Evolutionary conservation across 1,140 invertebrate species (phyloP).

Genomic region (Hydropsyche tenuis): DNA sequence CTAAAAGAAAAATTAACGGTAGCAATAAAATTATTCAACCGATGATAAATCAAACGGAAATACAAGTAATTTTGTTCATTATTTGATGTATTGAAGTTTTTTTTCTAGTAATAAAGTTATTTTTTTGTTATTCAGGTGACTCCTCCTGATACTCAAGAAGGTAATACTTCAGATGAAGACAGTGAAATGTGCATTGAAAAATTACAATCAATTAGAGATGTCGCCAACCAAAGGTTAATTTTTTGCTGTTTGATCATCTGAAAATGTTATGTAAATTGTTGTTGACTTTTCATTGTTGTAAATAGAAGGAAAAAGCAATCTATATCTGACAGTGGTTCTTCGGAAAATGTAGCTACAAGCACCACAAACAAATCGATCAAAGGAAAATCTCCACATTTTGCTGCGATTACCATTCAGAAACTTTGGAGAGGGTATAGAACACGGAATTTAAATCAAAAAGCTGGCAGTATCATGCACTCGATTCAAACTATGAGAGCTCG

Average conservation of each 20-base stretch:
- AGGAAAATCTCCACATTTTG: slow-evolving; percentile 59
- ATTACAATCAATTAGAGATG: slow-evolving; percentile 56
- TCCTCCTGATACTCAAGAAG: slow-evolving; percentile 52
- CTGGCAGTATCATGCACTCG: slow-evolving; percentile 74
- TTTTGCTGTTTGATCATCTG: neutral
- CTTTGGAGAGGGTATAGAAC: slow-evolving; percentile 88
- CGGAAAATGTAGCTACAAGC: slow-evolving; percentile 53
- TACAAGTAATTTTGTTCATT: slow-evolving; percentile 36
- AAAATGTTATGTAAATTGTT: neutral
- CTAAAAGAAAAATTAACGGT: slow-evolving; percentile 32
- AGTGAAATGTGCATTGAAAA: slow-evolving; percentile 58
- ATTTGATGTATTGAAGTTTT: neutral
- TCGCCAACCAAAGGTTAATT: slow-evolving; percentile 56
- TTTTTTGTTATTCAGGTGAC: slow-evolving; percentile 42
- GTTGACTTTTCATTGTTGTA: neutral
- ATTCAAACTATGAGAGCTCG: slow-evolving; percentile 81
- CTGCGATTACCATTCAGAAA: slow-evolving; percentile 84
- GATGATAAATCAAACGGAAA: slow-evolving; percentile 43
- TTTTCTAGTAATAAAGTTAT: neutral
- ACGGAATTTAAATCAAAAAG: slow-evolving; percentile 77
- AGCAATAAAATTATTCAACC: slow-evolving; percentile 38
- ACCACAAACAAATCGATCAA: slow-evolving; percentile 57
- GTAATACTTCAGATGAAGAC: slow-evolving; percentile 50
- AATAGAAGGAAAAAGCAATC: slow-evolving; percentile 47
- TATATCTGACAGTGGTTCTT: slow-evolving; percentile 47